Evolutionary conservation across 2,888 invertebrate genomes (phyloP), one percentile per base, ranked within the genome.

Genomic region (Chelonus formosanus): DNA sequence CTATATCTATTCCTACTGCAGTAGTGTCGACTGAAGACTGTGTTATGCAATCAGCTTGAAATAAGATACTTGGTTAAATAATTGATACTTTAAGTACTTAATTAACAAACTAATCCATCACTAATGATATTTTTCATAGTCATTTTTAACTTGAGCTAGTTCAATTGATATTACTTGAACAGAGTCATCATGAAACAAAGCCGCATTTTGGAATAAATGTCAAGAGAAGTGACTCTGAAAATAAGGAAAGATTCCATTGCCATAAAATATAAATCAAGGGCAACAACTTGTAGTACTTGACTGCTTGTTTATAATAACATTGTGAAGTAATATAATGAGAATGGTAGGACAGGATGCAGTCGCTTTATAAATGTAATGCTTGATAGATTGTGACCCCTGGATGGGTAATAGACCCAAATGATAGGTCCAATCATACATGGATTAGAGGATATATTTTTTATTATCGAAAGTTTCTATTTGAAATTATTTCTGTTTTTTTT

Each of bases 361-460:
- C 73, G 75, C 71, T 77, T n/a, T n/a, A n/a, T 76, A 76, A 76
- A 76, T 77, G 73, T 73, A 74, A 76, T 74, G 76, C 71, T 70
- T 72, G 69, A 75, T 76, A 74, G 73, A 74, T 61, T 47, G 52
- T 32, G 53, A 50, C 45, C 63, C 60, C 59, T 45, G 36, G 20
- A 20, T 20, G 20, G 1, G 20, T 20, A 20, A 20, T 20, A 20
- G 20, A 20, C 20, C 20, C 20, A 20, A 2, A 20, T 20, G 20
- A 20, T 20, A 20, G 20, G 20, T 20, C 20, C 20, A 20, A 20
- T 1, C 20, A 20, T 20, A 20, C 20, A 2, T 20, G 20, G 20
- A 20, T 2, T 20, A 20, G 20, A 20, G 20, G 20, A 20, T 20
- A 20, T 2, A 20, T 20, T 20, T 20, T 20, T 20, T 20, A 20